Evolutionary conservation across 2,888 invertebrate genomes (phyloP), one percentile per base, ranked within the genome.

Genomic region (Busseola fusca): DNA sequence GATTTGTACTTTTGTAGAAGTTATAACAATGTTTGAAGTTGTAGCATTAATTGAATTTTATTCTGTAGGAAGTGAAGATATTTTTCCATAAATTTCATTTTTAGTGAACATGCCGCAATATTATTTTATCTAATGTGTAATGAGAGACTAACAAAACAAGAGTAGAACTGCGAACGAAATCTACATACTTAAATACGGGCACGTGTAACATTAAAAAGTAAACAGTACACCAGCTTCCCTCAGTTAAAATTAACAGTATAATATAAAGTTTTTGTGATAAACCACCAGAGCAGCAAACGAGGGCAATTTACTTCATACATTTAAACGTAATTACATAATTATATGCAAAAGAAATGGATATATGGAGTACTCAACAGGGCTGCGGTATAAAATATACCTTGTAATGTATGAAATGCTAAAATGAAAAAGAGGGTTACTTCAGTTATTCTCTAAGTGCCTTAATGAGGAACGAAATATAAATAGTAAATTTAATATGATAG

Each of bases 241-340:
- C n/a, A 54, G 40, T 40, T 30, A 75, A 58, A 30, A 30, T 57
- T 12, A 57, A 52, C 63, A 42, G 59, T 34, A 34, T 6, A 27
- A 56, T 56, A 76, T n/a, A n/a, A 60, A 48, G 14, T 59, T 54
- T 65, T 14, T 76, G 45, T 56, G 50, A 50, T 64, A 56, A 56
- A 63, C 16, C 48, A 42, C 42, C 37, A 48, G 34, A 37, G 34
- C 63, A 34, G 40, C 16, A 54, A 64, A 75, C 30, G 52, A 25
- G 4, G 27, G 48, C 34, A 16, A 59, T 64, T 76, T 27, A 34
- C 34, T 56, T 56, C 64, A 30, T 54, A 78, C 50, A 42, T 54
- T 34, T 9, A 54, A 64, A 59, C 25, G 25, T 70, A 48, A 63
- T 48, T 40, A 54, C n/a, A 30, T 30, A n/a, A n/a, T n/a, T n/a